phyloP scores from a whole-genome alignment of 2,113 vertebrate species.

The Tretioscincus oriximinensis region DNA sequence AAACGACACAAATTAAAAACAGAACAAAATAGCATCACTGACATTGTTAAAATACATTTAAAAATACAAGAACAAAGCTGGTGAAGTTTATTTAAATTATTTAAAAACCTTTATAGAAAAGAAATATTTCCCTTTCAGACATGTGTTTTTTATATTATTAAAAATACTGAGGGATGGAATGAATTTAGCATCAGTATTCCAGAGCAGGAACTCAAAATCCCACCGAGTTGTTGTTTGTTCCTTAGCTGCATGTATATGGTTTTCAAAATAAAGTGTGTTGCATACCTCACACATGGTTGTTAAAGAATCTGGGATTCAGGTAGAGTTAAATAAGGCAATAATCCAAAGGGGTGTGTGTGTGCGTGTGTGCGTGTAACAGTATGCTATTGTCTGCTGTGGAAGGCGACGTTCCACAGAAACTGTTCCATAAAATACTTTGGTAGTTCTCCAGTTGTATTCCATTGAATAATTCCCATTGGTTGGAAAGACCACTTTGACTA shows the following conservation, averaged over 20 bases:
- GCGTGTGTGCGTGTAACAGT: not conserved
- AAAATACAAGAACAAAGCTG: constrained; percentile 35
- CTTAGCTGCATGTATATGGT: not conserved
- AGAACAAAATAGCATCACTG: constrained; percentile 50
- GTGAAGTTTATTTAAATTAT: not conserved
- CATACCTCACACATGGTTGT: constrained; percentile 27
- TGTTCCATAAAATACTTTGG: not conserved
- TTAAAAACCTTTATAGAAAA: not conserved
- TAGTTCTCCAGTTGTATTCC: not conserved
- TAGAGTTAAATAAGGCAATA: not conserved
- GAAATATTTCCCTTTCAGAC: not conserved
- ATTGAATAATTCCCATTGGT: not conserved
- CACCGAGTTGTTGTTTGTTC: constrained; percentile 24
- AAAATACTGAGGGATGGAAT: constrained; percentile 13
- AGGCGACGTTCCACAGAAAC: not conserved
- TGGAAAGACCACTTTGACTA: not conserved
- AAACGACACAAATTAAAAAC: constrained; percentile 53
- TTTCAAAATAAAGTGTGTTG: not conserved
- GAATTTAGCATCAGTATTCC: constrained; percentile 33
- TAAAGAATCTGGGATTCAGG: not conserved
- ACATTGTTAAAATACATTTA: constrained; percentile 49
- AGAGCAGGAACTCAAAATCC: constrained; percentile 15
- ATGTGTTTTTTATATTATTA: not conserved
- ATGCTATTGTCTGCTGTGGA: not conserved
- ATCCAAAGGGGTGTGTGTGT: not conserved